phyloP scores from a whole-genome alignment of 2,888 invertebrate genomes.

The Drymonia ruficornis region DNA sequence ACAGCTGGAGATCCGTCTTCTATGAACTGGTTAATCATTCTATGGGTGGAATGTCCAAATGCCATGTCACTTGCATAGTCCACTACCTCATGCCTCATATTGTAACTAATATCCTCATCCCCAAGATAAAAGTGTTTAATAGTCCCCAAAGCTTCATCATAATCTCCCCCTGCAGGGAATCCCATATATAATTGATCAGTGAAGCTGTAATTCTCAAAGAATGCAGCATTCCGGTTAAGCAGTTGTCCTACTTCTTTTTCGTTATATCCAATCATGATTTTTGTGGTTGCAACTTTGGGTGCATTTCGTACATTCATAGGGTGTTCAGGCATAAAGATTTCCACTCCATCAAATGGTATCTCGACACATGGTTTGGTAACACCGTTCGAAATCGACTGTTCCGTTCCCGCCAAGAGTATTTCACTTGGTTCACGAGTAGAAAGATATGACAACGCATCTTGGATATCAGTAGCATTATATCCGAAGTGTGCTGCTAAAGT shows the following conservation, averaged over 20 bases:
- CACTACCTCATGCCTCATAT: slow-evolving; percentile 6
- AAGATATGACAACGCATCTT: slow-evolving; percentile 19
- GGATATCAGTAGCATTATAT: slow-evolving; percentile 12
- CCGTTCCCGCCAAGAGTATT: slow-evolving; percentile 8
- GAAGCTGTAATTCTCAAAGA: slow-evolving; percentile 7
- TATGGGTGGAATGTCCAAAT: slow-evolving; percentile 18
- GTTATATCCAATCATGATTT: slow-evolving; percentile 19
- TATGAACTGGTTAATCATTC: slow-evolving; percentile 17
- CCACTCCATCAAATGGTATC: slow-evolving; percentile 15
- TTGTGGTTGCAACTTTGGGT: slow-evolving; percentile 10
- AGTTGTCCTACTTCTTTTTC: slow-evolving; percentile 13
- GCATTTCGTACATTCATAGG: slow-evolving; percentile 12
- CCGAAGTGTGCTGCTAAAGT: slow-evolving; percentile 18
- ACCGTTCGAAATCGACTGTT: slow-evolving; percentile 8
- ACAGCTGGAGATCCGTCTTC: slow-evolving; percentile 12
- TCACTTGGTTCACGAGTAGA: slow-evolving; percentile 10
- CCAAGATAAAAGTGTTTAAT: slow-evolving; percentile 22
- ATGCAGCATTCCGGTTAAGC: slow-evolving; percentile 1
- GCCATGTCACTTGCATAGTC: slow-evolving; percentile 16
- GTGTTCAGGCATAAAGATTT: slow-evolving; percentile 17
- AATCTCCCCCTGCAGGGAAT: slow-evolving; percentile 13
- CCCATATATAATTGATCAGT: neutral
- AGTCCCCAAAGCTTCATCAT: slow-evolving; percentile 10
- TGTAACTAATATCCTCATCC: slow-evolving; percentile 15
- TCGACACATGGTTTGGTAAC: slow-evolving; percentile 19